These are phyloP conservation scores for Cryptophagus acutangulus DNA, from an alignment of 2,888 invertebrate genomes.

Conservation along the genomic window DNA sequence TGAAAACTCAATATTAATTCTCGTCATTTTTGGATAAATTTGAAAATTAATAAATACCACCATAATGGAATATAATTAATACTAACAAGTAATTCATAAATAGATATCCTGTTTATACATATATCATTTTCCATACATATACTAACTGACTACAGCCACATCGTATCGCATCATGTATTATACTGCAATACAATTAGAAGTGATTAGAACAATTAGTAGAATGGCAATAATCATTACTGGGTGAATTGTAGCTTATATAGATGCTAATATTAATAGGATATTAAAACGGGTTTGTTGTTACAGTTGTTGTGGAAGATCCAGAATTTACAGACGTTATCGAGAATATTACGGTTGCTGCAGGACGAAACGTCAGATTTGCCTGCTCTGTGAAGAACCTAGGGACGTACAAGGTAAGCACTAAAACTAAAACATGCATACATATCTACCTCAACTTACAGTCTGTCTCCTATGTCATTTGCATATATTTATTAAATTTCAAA, in stretches of 20 bases:
- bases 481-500: too few species aligned
- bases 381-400: slow-evolving; percentile 90
- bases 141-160: too few species aligned
- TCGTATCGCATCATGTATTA: too few species aligned
- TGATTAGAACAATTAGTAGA: slow-evolving; percentile 14
- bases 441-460: too few species aligned
- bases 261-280: slow-evolving; percentile 13
- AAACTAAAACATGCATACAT: slow-evolving; percentile 1
- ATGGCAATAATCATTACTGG: slow-evolving; percentile 15
- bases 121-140: too few species aligned
- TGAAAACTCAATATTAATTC: too few species aligned
- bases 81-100: too few species aligned
- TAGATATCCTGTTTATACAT: too few species aligned
- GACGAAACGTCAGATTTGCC: slow-evolving; percentile 80
- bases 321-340: slow-evolving; percentile 87
- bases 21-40: too few species aligned
- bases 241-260: slow-evolving; percentile 13
- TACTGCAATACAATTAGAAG: slow-evolving; percentile 6
- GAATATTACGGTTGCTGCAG: slow-evolving; percentile 86
- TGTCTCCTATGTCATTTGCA: too few species aligned
- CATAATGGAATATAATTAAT: too few species aligned
- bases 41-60: too few species aligned
- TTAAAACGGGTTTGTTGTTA: slow-evolving; percentile 46
- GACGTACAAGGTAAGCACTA: slow-evolving; percentile 73
- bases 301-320: slow-evolving; percentile 76